Evolutionary conservation across 2,113 vertebrate species (phyloP).

Genomic region (Eleginops maclovinus): DNA sequence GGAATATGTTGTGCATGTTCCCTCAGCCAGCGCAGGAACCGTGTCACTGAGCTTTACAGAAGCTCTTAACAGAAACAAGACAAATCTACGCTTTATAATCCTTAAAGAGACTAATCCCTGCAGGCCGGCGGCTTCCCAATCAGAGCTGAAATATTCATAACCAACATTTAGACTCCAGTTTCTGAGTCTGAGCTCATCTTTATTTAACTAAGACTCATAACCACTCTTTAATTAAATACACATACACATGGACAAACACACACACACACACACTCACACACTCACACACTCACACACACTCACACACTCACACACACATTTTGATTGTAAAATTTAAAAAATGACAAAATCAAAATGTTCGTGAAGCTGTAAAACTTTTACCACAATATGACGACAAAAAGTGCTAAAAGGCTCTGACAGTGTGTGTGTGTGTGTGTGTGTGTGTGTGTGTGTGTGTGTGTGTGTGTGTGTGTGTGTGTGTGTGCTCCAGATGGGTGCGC

Average conservation of each 20-base stretch:
- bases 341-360: not conserved
- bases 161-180: conserved; percentile 28
- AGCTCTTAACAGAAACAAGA: conserved; percentile 23
- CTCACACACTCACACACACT: not conserved
- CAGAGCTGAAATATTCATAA: conserved; percentile 31
- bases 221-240: conserved; percentile 39
- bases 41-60: conserved; percentile 70
- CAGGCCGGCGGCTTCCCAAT: not conserved
- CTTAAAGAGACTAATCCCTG: not conserved
- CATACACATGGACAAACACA: not conserved
- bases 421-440: conserved; percentile 19
- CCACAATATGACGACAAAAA: not conserved
- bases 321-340: not conserved
- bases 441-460: conserved; percentile 22
- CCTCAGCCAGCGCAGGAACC: conserved; percentile 25
- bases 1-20: too few species aligned
- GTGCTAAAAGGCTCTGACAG: not conserved
- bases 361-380: too few species aligned
- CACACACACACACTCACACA: not conserved
- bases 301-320: not conserved
- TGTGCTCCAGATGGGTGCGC: not conserved
- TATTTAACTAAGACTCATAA: conserved; percentile 45
- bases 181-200: conserved; percentile 43
- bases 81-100: conserved; percentile 18
- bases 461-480: conserved; percentile 17